Base-by-base conservation (phyloP, 2,797 vertebrate species). In the Scolopax rusticola region DNA sequence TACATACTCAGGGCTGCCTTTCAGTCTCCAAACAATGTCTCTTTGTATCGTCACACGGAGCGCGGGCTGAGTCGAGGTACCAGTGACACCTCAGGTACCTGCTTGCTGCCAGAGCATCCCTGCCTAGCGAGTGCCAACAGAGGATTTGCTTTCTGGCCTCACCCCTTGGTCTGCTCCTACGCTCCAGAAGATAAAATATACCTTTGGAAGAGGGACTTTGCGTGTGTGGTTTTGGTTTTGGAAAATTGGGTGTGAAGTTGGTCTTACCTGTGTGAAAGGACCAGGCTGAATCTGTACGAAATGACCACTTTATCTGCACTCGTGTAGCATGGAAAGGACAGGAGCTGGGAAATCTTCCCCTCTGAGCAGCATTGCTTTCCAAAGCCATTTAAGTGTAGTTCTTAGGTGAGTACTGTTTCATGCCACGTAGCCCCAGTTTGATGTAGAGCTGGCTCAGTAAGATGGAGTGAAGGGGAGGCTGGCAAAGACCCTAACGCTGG, bases 281-380 rank as follows among this genome's bases (percentile, higher is more conserved):
- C 7, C 21, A 43, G 40, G n/a, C 32, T 57, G 61, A 30, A 14
- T 11, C 15, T 1, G 0, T 53, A 14, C 6, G 8, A 70, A 88
- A 43, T 12, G 12, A 18, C 16, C 8, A 9, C 45, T 64, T 79
- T 75, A 24, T 78, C 81, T 83, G 27, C 53, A 15, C 3, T 77
- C 9, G 2, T 4, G 3, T 51, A 12, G 5, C 0, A 6, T 67
- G 76, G 77, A 64, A 88, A 33, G 33, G 0, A 0, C 0, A 2
- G 41, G 59, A 80, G 56, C 82, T 77, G 54, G 30, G 41, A 70
- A 69, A 40, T 12, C 12, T 16, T 19, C 15, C 24, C 54, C 51
- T 12, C 2, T 68, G 56, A 83, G 64, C 53, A 80, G 45, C 15
- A 5, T 32, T 60, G 73, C 45, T 48, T 56, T 65, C n/a, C 21